Conservation (phyloP, 2,797 vertebrate genomes). For the Monodelphis domestica region DNA sequence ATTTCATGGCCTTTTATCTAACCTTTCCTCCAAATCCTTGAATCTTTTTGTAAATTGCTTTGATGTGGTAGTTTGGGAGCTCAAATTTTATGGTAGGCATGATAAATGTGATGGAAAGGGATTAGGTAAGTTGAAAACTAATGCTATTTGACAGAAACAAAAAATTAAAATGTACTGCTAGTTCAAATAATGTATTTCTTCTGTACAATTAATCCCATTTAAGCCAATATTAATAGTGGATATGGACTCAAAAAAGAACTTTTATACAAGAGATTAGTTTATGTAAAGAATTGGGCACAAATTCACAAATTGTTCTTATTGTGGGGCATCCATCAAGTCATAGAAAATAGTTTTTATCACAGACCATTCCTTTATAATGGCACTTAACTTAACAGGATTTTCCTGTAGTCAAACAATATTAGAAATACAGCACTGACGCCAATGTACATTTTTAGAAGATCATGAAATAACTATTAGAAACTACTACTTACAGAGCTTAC, state of each 20-base stretch:
- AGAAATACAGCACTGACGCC: slow-evolving; percentile 40
- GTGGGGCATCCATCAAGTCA: slow-evolving; percentile 12
- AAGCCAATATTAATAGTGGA: slow-evolving; percentile 1
- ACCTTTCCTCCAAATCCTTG: slow-evolving; percentile 13
- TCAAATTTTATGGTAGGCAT: slow-evolving; percentile 27
- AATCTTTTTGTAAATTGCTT: slow-evolving; percentile 36
- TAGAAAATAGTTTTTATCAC: slow-evolving; percentile 32
- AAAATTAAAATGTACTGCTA: slow-evolving; percentile 10
- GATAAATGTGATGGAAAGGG: slow-evolving; percentile 12
- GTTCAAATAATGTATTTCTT: slow-evolving; percentile 3
- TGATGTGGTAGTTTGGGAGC: slow-evolving; percentile 9
- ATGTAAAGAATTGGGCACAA: slow-evolving; percentile 33
- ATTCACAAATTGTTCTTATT: slow-evolving; percentile 51
- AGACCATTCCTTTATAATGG: slow-evolving; percentile 15
- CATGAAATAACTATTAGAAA: slow-evolving; percentile 45
- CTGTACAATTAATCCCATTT: slow-evolving; percentile 5
- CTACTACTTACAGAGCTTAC: slow-evolving; percentile 52
- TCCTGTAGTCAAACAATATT: slow-evolving; percentile 37
- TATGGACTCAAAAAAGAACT: not conserved
- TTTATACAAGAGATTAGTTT: not conserved
- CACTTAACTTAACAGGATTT: slow-evolving; percentile 42
- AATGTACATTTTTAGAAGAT: slow-evolving; percentile 34
- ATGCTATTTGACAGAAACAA: not conserved
- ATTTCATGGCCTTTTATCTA: not conserved
- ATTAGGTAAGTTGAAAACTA: not conserved